Percentiles rank a stretch among this genome's conserved stretches.
phyloP scores from a whole-genome alignment of 2,888 invertebrate genomes.

The Pterostichus niger region DNA sequence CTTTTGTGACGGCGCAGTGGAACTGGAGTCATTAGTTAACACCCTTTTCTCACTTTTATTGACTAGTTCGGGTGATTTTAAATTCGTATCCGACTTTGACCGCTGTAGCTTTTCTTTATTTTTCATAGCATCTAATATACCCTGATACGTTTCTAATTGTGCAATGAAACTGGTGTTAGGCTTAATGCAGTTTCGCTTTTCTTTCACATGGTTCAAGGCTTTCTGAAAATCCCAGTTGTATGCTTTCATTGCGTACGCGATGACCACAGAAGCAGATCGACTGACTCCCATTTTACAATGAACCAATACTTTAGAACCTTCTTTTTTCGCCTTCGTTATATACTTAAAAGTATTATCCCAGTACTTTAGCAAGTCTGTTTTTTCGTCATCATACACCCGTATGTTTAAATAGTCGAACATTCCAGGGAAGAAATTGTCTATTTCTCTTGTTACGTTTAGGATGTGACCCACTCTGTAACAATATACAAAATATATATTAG shows the following conservation, averaged over 20 bases:
- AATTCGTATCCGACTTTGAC: constrained; percentile 95
- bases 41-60: constrained; percentile 81
- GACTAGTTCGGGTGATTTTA: constrained; percentile 84
- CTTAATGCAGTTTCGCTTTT: constrained; percentile 94
- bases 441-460: constrained; percentile 98
- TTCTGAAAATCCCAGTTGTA: constrained; percentile 95
- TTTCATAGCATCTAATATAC: constrained; percentile 96
- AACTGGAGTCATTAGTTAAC: constrained; percentile 81
- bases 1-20: constrained; percentile 80
- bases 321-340: constrained; percentile 93
- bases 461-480: constrained; percentile 94
- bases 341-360: constrained; percentile 99
- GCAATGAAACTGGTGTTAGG: constrained; percentile 97
- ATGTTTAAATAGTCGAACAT: constrained; percentile 98
- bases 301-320: constrained; percentile 96
- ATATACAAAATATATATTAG: constrained; percentile 47
- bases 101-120: constrained; percentile 95
- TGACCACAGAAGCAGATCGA: constrained; percentile 97
- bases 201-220: constrained; percentile 93
- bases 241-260: constrained; percentile 99
- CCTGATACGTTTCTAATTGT: constrained; percentile 97
- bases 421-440: constrained; percentile 99
- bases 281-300: constrained; percentile 99
- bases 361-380: constrained; percentile 96
- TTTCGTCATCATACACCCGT: constrained; percentile 97